These are phyloP conservation scores for Octodonta nipae DNA, from an alignment of 2,888 invertebrate genomes.

Conservation along the genomic window DNA sequence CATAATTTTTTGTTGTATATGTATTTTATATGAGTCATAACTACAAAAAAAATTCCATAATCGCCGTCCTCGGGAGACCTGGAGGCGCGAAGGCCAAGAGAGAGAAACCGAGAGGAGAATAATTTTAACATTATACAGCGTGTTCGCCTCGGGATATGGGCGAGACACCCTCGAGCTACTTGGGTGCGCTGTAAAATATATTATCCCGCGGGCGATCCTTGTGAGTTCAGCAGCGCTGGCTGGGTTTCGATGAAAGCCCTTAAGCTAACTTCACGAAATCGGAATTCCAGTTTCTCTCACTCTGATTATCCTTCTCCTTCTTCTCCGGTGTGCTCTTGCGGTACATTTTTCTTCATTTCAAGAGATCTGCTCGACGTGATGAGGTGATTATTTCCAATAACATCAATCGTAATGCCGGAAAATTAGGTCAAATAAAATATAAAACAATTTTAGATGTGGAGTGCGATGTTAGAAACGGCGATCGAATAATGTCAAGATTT, in stretches of 20 bases:
- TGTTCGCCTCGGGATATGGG: conserved; percentile 32
- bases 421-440: too few relatives aligned
- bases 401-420: too few relatives aligned
- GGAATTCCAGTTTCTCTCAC: conserved; percentile 11
- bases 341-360: too few relatives aligned
- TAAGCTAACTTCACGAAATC: conserved; percentile 27
- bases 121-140: conserved; percentile 29
- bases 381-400: too few relatives aligned
- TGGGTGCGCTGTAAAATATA: conserved; percentile 34
- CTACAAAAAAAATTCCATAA: too few relatives aligned
- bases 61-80: conserved; percentile 2
- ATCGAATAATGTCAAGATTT: too few relatives aligned
- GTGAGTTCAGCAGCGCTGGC: conserved; percentile 23
- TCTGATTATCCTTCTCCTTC: conserved; percentile 13
- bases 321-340: too few relatives aligned
- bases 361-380: too few relatives aligned
- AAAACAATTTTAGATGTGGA: too few relatives aligned
- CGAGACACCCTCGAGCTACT: conserved; percentile 26
- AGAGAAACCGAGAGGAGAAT: conserved; percentile 9
- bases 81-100: conserved; percentile 1
- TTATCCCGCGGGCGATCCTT: conserved; percentile 28
- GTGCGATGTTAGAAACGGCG: too few relatives aligned
- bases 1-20: too few relatives aligned
- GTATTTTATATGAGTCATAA: neutral
- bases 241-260: conserved; percentile 23